Evolutionary conservation across 2,888 invertebrate species (phyloP).

Genomic region (Pachydiplax longipennis): DNA sequence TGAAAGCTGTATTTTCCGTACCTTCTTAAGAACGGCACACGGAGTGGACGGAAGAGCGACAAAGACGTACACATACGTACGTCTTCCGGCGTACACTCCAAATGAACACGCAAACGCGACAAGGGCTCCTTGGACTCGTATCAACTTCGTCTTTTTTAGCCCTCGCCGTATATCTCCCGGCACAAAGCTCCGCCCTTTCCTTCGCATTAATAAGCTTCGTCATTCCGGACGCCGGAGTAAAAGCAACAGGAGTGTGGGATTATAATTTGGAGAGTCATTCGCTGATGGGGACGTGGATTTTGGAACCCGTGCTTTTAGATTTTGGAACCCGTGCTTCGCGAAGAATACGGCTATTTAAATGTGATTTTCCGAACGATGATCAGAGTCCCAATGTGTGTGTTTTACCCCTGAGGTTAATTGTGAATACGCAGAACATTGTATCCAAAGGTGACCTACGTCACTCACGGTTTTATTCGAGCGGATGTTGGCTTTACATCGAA

Average conservation of each 20-base stretch:
- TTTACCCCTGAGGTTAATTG: too few relatives aligned
- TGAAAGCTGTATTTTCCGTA: too few relatives aligned
- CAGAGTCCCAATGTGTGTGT: too few relatives aligned
- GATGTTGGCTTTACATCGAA: too few relatives aligned
- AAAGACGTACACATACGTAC: not conserved
- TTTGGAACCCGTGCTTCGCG: not conserved
- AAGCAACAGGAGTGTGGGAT: not conserved
- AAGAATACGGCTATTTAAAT: not conserved
- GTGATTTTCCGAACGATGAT: not conserved
- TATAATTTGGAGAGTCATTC: not conserved
- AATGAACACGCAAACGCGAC: constrained; percentile 15
- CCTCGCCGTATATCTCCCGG: not conserved
- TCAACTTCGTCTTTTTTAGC: not conserved
- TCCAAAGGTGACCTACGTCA: too few relatives aligned
- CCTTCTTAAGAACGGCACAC: not conserved
- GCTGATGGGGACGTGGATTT: not conserved
- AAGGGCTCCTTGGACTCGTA: too few relatives aligned
- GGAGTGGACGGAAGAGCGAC: not conserved
- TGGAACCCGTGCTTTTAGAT: not conserved
- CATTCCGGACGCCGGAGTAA: not conserved
- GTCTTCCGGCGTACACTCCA: not conserved
- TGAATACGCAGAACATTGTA: too few relatives aligned
- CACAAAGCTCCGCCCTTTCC: not conserved
- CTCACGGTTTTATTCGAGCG: too few relatives aligned
- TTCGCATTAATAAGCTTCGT: constrained; percentile 20